Base-by-base conservation (phyloP, 1,140 invertebrate genomes). In the Chelonus insularis region DNA sequence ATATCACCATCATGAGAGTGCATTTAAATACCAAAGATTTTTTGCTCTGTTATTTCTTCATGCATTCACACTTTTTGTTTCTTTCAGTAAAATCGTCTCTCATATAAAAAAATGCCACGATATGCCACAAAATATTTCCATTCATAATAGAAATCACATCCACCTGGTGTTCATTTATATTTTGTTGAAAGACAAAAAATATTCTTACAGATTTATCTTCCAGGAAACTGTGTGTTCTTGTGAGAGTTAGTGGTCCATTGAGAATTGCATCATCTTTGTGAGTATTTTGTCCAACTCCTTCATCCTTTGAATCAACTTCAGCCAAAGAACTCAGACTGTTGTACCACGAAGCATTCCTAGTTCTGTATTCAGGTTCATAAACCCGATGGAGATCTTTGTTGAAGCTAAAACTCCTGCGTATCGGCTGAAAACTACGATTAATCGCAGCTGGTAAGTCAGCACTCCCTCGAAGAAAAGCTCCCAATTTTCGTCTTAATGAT, bases 381-480 rank as follows among this genome's bases (percentile, higher is more conserved):
- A 57, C 37, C 4, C 64, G 69, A 57, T 77, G 69, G 20, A 77
- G 63, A 11, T 72, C 74, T 50, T 73, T 75, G 60, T 72, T 71
- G 60, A 76, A 76, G 60, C 74, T 77, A 51, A 77, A 58, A 43
- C 74, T 77, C 36, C 75, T 68, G n/a, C 67, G 73, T 60, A 77
- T 77, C 57, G 74, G 74, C 54, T 68, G 72, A 52, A 76, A 71
- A 37, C 74, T 55, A 3, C 72, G 74, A 58, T 74, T 76, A 62
- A 77, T 76, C 57, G 57, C 75, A 4, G 74, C 71, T 66, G 75
- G 73, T 73, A 77, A 76, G 50, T 73, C 74, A 7, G 74, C 58
- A 54, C 70, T 70, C 62, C 69, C 65, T 20, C 64, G 73, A 65
- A 77, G 60, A 66, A 77, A 57, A 56, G 68, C 66, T 8, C 72